Evolutionary conservation across 30 jellyfish, hydroid and myxozoan genomes (phyloP), one percentile per base, ranked within the genome.

Genomic region (Catostylus mosaicus): DNA sequence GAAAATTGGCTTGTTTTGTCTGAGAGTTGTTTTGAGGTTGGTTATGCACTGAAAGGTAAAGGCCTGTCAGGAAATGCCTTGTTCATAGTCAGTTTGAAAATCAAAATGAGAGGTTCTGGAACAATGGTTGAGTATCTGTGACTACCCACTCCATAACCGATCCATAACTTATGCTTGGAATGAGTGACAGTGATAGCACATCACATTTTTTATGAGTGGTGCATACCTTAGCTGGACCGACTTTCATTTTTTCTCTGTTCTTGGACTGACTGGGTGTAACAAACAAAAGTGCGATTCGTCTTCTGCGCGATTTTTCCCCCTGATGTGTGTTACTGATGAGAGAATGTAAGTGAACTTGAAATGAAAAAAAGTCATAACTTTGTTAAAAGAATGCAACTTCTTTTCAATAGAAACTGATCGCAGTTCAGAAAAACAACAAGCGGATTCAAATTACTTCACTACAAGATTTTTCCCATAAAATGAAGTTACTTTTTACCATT

Each of bases 391-490:
- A 43, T 74, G 52, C 27, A 11, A 37, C 31, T 50, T 45, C 76
- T 74, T 37, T 74, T 74, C 86, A 46, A 40, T 74, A 30, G 48
- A 74, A 74, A 43, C 45, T 74, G 86, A 74, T 74, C 81, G 86
- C 75, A 74, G 86, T 40, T 40, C 54, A 40, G 78, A 73, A 45
- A 76, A 57, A 76, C 88, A 76, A 33, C 88, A 76, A 76, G 75
- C 59, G 71, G 89, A 78, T 62, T 78, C 82, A 47, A 78, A 78
- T 22, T 78, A 34, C 80, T 34, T 35, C 48, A 78, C 80, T 50
- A 69, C 89, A 78, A 78, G 89, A 62, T 59, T 57, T 78, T 43
- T 78, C 75, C 89, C 89, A 78, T 52, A 62, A 46, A 62, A 78
- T 62, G 89, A 62, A 78, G 80, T 78, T 43, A 23, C 80, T 23